phyloP scores from a whole-genome alignment of 2,797 vertebrate species.

The Cottoperca gobio region DNA sequence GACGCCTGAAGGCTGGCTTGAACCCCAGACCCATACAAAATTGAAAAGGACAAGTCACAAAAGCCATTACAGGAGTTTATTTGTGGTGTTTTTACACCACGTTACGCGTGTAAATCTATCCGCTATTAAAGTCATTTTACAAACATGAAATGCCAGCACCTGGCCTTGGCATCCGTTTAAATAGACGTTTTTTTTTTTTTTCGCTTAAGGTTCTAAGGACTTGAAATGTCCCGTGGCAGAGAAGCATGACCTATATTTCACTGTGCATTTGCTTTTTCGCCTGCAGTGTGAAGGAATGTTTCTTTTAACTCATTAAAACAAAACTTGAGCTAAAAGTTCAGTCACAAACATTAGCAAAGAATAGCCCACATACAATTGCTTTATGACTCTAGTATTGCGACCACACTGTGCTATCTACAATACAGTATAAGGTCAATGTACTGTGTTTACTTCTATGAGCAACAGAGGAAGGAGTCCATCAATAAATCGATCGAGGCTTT shows the following conservation, averaged over 20 bases:
- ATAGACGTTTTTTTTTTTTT: background rate
- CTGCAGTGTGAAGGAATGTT: constrained; percentile 1
- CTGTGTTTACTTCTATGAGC: constrained; percentile 1
- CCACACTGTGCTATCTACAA: constrained; percentile 1
- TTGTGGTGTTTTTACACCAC: constrained; percentile 48
- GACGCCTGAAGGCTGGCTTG: constrained; percentile 59
- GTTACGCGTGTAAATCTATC: constrained; percentile 52
- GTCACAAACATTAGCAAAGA: background rate
- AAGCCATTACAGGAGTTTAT: constrained; percentile 59
- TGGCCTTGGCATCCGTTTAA: constrained; percentile 43
- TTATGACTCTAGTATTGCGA: background rate
- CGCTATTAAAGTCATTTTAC: constrained; percentile 56
- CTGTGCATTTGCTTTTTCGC: background rate
- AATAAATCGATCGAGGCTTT: constrained; percentile 39
- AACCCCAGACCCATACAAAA: constrained; percentile 50
- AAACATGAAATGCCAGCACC: constrained; percentile 49
- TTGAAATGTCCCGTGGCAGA: constrained; percentile 45
- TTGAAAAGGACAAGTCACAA: constrained; percentile 64
- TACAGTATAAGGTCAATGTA: background rate
- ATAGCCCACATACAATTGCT: background rate
- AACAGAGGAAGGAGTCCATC: background rate
- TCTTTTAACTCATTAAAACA: constrained; percentile 14
- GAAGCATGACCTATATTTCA: constrained; percentile 45
- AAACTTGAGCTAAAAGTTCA: background rate
- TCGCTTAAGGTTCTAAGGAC: constrained; percentile 16